Conservation (phyloP, 2,888 invertebrate genomes). For the Pollenia griseotomentosa region DNA sequence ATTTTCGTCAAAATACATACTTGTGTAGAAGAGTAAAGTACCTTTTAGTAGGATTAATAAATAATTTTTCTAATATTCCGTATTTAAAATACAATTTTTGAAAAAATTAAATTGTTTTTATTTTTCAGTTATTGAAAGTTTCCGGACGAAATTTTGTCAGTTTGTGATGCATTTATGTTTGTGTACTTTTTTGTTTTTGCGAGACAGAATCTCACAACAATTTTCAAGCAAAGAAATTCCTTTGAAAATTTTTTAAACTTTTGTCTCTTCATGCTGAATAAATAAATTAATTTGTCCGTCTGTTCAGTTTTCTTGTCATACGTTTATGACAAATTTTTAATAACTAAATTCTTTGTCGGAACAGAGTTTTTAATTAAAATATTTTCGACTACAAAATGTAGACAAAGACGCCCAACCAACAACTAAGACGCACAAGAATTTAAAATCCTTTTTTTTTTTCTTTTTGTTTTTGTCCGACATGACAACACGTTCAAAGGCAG, state of each 20-base stretch:
- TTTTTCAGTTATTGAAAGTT: too few relatives aligned
- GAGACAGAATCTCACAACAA: background rate
- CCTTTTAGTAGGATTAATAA: too few relatives aligned
- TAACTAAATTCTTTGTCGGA: constrained; percentile 22
- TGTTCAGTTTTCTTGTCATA: background rate
- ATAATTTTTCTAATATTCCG: too few relatives aligned
- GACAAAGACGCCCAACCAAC: constrained; percentile 5
- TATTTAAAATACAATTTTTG: too few relatives aligned
- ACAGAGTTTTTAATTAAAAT: constrained; percentile 31
- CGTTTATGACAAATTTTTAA: constrained; percentile 27
- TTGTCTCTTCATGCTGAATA: constrained; percentile 4
- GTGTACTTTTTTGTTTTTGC: background rate
- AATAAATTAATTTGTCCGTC: constrained; percentile 13
- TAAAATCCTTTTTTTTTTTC: constrained; percentile 1
- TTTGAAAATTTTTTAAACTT: background rate
- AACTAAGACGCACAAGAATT: constrained; percentile 13
- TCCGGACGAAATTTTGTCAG: too few relatives aligned
- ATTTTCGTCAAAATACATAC: too few relatives aligned
- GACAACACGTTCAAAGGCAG: constrained; percentile 26
- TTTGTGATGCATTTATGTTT: too few relatives aligned
- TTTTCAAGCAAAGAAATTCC: too few relatives aligned
- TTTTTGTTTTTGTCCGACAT: background rate
- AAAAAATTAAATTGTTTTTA: too few relatives aligned
- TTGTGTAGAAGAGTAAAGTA: too few relatives aligned
- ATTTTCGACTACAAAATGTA: constrained; percentile 20